Evolutionary conservation across 2,888 invertebrate species (phyloP).

Genomic region (Psylliodes chrysocephalus): DNA sequence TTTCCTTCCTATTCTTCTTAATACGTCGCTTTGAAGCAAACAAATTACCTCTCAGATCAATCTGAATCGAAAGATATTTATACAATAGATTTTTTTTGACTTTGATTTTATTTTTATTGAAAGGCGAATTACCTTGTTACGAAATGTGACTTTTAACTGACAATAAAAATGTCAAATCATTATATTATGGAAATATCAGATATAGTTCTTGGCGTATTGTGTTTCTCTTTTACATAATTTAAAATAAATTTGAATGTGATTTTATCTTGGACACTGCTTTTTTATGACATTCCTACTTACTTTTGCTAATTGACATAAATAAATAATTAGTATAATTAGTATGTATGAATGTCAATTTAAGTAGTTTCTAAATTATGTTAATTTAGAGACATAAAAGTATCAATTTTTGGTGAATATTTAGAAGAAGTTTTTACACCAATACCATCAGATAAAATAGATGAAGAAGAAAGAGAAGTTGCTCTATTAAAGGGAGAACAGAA

Average conservation of each 20-base stretch:
- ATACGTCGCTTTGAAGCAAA: neutral
- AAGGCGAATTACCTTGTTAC: conserved; percentile 11
- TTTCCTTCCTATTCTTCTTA: conserved; percentile 14
- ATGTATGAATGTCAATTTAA: too few relatives aligned
- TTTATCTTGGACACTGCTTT: neutral
- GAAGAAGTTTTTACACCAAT: too few relatives aligned
- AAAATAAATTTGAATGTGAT: conserved; percentile 9
- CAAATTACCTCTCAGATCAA: neutral
- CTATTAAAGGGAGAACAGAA: too few relatives aligned
- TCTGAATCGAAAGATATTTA: conserved; percentile 9
- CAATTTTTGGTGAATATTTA: too few relatives aligned
- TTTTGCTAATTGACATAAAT: too few relatives aligned
- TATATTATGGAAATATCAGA: conserved; percentile 5
- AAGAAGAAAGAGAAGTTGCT: too few relatives aligned
- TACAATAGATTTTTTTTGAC: conserved; percentile 8
- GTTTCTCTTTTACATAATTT: conserved; percentile 9
- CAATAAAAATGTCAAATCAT: conserved; percentile 11
- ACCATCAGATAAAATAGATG: too few relatives aligned
- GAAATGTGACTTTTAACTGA: conserved; percentile 7
- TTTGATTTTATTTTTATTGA: conserved; percentile 4
- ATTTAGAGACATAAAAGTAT: too few relatives aligned
- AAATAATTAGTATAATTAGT: too few relatives aligned
- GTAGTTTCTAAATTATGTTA: too few relatives aligned
- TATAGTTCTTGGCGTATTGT: neutral
- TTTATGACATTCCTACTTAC: too few relatives aligned